Evolutionary conservation across 2,797 vertebrate species (phyloP).

Genomic region (Anableps anableps): DNA sequence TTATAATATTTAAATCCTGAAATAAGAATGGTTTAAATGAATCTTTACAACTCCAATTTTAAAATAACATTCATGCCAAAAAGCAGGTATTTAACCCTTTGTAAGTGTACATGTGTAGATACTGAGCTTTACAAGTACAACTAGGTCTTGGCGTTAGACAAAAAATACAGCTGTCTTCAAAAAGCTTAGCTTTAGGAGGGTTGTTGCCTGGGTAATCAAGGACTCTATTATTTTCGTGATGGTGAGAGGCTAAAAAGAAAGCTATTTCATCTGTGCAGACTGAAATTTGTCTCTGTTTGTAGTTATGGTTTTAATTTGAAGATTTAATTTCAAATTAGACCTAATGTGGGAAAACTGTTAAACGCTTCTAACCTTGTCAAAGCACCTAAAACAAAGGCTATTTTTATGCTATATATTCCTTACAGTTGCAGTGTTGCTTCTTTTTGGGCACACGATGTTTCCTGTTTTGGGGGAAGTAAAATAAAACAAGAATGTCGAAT

Average conservation of each 20-base stretch:
- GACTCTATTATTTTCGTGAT: conserved; percentile 25
- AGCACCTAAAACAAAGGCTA: not conserved
- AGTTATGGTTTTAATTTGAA: not conserved
- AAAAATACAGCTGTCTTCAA: conserved; percentile 2
- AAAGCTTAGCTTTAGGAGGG: not conserved
- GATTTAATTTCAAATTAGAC: not conserved
- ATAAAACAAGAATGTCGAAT: not conserved
- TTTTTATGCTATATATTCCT: not conserved
- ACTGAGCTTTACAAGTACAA: not conserved
- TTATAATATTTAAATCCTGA: not conserved
- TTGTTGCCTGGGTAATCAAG: conserved; percentile 57
- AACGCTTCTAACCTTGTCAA: not conserved
- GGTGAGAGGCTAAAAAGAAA: conserved; percentile 10
- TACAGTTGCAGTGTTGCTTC: not conserved
- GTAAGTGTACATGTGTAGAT: not conserved
- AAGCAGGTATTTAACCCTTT: not conserved
- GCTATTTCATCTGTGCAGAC: not conserved
- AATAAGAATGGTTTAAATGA: not conserved
- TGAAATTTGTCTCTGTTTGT: not conserved
- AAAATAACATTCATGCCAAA: not conserved
- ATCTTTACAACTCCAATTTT: not conserved
- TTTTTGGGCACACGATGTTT: not conserved
- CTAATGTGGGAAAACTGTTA: not conserved
- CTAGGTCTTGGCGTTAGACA: not conserved
- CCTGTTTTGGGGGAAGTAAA: not conserved